A percentile compares a stretch with the other conserved stretches of the same genome.
These are phyloP conservation scores for Stomatorhinus walkeri DNA, from an alignment of 2,797 vertebrate genomes.

Conservation along the genomic window DNA sequence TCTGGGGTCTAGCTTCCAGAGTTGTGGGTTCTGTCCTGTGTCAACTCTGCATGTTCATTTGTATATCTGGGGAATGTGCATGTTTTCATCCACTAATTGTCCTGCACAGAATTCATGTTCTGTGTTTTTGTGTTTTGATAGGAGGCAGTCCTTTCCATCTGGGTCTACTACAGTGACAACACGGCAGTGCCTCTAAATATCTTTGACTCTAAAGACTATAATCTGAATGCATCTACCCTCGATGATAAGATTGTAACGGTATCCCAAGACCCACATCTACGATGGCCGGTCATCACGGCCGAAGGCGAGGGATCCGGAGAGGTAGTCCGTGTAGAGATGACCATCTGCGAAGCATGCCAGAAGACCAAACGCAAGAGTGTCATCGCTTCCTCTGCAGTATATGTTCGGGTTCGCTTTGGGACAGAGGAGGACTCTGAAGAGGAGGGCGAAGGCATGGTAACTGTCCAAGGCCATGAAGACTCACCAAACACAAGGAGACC, in stretches of 20 bases:
- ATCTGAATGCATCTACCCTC: conserved; percentile 79
- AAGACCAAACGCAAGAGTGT: conserved; percentile 93
- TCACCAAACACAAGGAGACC: conserved; percentile 61
- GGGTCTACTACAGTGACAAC: conserved; percentile 92
- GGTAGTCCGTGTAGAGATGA: conserved; percentile 77
- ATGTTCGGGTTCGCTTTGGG: conserved; percentile 78
- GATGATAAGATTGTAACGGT: conserved; percentile 78
- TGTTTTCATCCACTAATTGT: background rate
- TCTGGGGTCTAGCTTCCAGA: background rate
- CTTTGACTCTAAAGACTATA: conserved; percentile 92
- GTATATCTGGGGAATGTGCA: background rate
- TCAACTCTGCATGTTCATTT: background rate
- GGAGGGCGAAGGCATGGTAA: conserved; percentile 51
- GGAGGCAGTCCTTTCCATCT: conserved; percentile 89
- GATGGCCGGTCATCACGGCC: conserved; percentile 78
- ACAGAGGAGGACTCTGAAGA: conserved; percentile 71
- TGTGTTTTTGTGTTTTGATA: conserved; percentile 45
- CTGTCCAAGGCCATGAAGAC: conserved; percentile 54
- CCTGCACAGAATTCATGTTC: background rate
- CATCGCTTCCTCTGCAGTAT: conserved; percentile 72
- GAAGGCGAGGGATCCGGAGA: conserved; percentile 81
- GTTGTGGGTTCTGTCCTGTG: background rate
- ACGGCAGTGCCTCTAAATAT: conserved; percentile 79
- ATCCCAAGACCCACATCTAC: conserved; percentile 72
- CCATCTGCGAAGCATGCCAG: conserved; percentile 90